These are phyloP conservation scores for Synergus itoensis DNA, from an alignment of 2,888 invertebrate genomes.

Conservation along the genomic window DNA sequence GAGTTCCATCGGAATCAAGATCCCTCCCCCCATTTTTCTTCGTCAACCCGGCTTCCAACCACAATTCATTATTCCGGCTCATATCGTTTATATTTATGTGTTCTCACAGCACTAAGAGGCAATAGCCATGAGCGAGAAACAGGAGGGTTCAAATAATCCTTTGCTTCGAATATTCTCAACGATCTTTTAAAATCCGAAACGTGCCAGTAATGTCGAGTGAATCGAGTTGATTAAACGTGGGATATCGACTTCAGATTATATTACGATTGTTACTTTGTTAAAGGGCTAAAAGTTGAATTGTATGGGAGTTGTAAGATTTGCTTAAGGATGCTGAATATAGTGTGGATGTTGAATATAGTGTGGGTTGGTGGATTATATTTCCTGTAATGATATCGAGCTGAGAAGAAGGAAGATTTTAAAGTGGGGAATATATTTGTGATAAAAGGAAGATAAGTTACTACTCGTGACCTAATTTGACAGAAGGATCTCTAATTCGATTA, in stretches of 20 bases:
- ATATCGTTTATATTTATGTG: slow-evolving; percentile 42
- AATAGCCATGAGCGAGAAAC: slow-evolving; percentile 6
- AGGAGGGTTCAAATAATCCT: not conserved
- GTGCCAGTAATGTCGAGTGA: not conserved
- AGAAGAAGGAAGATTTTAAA: not conserved
- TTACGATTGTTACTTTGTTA: not conserved
- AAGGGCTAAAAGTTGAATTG: not conserved
- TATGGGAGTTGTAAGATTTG: not conserved
- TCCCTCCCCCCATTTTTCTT: slow-evolving; percentile 55
- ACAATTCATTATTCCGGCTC: slow-evolving; percentile 45
- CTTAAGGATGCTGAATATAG: not conserved
- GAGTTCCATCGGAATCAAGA: slow-evolving; percentile 51
- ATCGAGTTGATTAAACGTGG: not conserved
- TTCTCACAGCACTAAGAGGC: slow-evolving; percentile 41
- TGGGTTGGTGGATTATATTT: not conserved
- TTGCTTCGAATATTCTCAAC: not conserved
- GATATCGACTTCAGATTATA: not conserved
- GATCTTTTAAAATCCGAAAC: slow-evolving; percentile 5
- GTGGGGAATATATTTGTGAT: not conserved
- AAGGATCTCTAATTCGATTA: not conserved
- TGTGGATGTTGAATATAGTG: no score
- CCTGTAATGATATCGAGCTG: not conserved
- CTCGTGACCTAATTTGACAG: not conserved
- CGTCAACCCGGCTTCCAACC: slow-evolving; percentile 46
- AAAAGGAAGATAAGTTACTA: no score